These are phyloP conservation scores for Penaeus vannamei DNA, from an alignment of 1,140 invertebrate species.

Conservation along the genomic window DNA sequence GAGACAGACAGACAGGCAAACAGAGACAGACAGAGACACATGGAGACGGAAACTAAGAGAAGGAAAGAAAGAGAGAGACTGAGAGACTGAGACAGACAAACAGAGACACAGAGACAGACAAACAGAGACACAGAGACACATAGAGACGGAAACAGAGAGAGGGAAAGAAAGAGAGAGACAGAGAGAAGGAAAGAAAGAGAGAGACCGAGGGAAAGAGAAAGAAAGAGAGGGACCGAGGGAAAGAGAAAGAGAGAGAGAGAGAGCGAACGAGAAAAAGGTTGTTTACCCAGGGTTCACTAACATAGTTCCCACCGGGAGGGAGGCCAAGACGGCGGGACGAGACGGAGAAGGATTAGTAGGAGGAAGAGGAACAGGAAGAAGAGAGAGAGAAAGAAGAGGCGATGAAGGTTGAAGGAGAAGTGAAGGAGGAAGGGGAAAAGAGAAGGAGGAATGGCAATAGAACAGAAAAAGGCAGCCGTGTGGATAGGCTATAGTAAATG, in stretches of 20 bases:
- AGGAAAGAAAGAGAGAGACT: neutral
- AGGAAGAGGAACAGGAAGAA: neutral
- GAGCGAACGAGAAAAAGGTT: neutral
- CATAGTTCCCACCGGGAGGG: neutral
- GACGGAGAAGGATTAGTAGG: neutral
- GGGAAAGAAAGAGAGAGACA: neutral
- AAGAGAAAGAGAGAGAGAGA: neutral
- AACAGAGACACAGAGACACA: neutral
- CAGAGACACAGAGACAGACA: neutral
- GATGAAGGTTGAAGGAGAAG: neutral
- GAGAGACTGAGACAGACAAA: neutral
- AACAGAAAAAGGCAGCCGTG: neutral
- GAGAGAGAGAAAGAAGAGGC: neutral
- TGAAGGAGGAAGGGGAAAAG: neutral
- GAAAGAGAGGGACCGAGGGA: slow-evolving; percentile 11
- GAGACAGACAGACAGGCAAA: no score
- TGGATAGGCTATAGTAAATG: neutral
- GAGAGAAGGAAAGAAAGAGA: neutral
- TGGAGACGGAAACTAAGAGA: neutral
- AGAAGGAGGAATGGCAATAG: neutral
- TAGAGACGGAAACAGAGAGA: neutral
- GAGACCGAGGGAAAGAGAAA: neutral
- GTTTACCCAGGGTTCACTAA: neutral
- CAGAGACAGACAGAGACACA: no score
- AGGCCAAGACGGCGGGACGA: neutral